A percentile compares a stretch with the other conserved stretches of the same genome.
phyloP scores from a whole-genome alignment of 1,140 invertebrate species.

The Asbolus verrucosus region DNA sequence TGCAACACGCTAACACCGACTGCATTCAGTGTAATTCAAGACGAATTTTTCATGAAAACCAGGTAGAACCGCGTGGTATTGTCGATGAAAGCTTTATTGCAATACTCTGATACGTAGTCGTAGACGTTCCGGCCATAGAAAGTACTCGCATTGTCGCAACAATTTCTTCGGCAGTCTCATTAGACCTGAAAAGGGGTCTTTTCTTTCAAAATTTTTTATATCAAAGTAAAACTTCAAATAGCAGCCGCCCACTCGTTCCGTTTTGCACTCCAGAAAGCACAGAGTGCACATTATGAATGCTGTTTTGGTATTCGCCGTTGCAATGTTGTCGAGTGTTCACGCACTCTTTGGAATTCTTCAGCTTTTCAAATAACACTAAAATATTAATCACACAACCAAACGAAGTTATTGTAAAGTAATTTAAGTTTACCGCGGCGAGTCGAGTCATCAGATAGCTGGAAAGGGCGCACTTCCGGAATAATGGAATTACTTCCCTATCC shows the following conservation, averaged over 20 bases:
- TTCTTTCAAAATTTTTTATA: conserved; percentile 18
- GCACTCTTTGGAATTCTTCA: too few species aligned
- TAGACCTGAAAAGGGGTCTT: neutral
- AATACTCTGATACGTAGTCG: conserved; percentile 23
- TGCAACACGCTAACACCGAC: conserved; percentile 6
- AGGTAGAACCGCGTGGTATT: conserved; percentile 12
- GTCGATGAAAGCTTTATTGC: conserved; percentile 30
- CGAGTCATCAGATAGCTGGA: conserved; percentile 13
- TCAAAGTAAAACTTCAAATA: neutral
- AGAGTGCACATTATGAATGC: neutral
- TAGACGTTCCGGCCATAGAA: too few species aligned
- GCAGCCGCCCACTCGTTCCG: too few species aligned
- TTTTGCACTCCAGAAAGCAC: too few species aligned
- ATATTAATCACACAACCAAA: conserved; percentile 11
- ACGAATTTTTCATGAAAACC: conserved; percentile 16
- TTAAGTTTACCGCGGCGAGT: conserved; percentile 10
- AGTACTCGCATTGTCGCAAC: neutral
- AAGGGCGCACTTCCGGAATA: conserved; percentile 33
- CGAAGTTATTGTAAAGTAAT: conserved; percentile 22
- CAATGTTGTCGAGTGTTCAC: too few species aligned
- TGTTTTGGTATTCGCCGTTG: too few species aligned
- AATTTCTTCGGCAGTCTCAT: too few species aligned
- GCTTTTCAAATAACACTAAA: too few species aligned
- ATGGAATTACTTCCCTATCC: conserved; percentile 15
- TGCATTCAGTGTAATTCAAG: conserved; percentile 16